Base-by-base conservation (phyloP, 2,888 invertebrate genomes). In the Meteorus cinctellus region DNA sequence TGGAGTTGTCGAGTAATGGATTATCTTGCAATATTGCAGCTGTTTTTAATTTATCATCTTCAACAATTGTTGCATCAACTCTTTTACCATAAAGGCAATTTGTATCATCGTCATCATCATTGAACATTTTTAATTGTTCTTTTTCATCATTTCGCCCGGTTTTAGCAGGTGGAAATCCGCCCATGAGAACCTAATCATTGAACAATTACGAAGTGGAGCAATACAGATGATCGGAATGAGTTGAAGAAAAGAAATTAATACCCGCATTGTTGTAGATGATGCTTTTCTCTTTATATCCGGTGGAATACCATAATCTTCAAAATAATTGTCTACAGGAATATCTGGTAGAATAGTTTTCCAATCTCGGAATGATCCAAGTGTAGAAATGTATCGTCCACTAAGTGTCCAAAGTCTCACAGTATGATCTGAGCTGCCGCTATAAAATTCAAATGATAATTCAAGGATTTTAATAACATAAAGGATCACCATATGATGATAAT, bases 371-470 rank as follows among this genome's bases (percentile, higher is more conserved):
- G 95, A 93, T 72, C 96, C 96, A 80, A 96, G 91, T 5, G 95
- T 95, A 81, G 94, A 94, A 81, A 96, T 85, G 82, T 92, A 92
- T 72, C 92, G 91, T 48, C 96, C 96, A 60, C 93, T 92, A 75
- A 95, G 87, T 0, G 93, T 93, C 96, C 96, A 96, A 86, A 95
- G 90, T 73, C 96, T 92, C 76, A 94, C 94, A 67, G 94, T 94
- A 85, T 92, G 93, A 90, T 95, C 95, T 74, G 92, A 91, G 81
- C 95, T 94, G 79, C 93, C 91, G 83, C 94, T 76, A 34, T 24
- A 24, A 31, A 5, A 63, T 45, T 24, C 19, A 55, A 8, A 19
- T 4, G 55, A 73, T 74, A 51, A 51, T 65, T 72, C 14, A 51
- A 69, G 55, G 74, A 72, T 65, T 72, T 73, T 51, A 55, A 59